A percentile compares a stretch with the other conserved stretches of the same genome.
Conservation (phyloP, 2,888 invertebrate genomes). For the Frankliniella fusca region DNA sequence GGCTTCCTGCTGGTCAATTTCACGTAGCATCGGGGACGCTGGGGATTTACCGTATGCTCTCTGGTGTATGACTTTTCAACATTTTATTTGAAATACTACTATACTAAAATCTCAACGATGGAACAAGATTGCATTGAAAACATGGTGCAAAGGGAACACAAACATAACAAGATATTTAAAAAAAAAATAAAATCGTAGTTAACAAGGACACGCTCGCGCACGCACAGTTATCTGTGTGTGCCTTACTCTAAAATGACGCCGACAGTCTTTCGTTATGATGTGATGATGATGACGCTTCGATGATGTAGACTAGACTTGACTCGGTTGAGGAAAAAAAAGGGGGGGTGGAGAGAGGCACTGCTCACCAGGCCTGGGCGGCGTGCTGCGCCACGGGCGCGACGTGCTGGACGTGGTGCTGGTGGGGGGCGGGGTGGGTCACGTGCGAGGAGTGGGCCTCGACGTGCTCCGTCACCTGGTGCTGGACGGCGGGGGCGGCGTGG, state of each 20-base stretch:
- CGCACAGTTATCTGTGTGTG: too few species aligned
- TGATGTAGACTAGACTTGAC: neutral
- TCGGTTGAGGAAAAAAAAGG: neutral
- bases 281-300: neutral
- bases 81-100: too few species aligned
- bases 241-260: neutral
- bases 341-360: neutral
- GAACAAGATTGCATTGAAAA: too few species aligned
- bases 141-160: neutral
- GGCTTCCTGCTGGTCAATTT: neutral
- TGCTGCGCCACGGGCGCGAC: neutral
- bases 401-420: neutral
- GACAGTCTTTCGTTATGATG: slow-evolving; percentile 3
- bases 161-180: neutral
- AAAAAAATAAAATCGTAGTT: neutral
- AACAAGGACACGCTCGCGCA: too few species aligned
- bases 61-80: too few species aligned
- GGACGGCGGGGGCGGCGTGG: too few species aligned
- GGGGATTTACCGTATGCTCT: too few species aligned
- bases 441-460: too few species aligned
- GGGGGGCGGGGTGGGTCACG: neutral
- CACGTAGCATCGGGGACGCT: too few species aligned
- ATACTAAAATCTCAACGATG: too few species aligned
- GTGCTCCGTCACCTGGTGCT: too few species aligned
- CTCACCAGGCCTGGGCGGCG: neutral